phyloP scores from a whole-genome alignment of 2,888 invertebrate species.

The Lottia scabra region DNA sequence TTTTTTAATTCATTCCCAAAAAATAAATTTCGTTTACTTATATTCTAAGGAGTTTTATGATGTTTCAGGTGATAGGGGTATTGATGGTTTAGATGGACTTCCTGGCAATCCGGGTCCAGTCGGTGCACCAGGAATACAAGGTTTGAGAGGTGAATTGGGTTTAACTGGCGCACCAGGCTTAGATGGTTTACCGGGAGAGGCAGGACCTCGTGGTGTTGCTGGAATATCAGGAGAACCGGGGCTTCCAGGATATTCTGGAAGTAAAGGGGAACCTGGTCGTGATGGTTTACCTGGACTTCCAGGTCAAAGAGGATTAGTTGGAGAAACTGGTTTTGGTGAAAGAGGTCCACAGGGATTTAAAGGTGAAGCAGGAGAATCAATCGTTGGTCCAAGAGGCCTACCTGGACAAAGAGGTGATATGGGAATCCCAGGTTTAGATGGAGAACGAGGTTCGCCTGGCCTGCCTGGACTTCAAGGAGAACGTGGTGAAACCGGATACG shows the following conservation, averaged over 20 bases:
- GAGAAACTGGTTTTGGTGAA: constrained; percentile 29
- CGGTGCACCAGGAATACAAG: constrained; percentile 19
- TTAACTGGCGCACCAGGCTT: constrained; percentile 14
- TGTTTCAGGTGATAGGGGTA: neutral
- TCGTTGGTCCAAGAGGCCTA: constrained; percentile 32
- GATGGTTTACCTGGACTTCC: constrained; percentile 14
- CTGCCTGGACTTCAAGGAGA: constrained; percentile 26
- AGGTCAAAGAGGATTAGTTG: constrained; percentile 24
- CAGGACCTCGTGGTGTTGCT: constrained; percentile 15
- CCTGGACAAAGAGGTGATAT: constrained; percentile 35
- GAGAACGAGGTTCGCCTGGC: constrained; percentile 38
- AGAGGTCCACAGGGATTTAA: neutral
- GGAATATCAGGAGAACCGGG: constrained; percentile 25
- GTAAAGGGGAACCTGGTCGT: constrained; percentile 26
- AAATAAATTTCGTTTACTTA: too few relatives aligned
- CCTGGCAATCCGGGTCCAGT: constrained; percentile 11
- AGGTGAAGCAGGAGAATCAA: constrained; percentile 30
- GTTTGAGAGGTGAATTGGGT: constrained; percentile 17
- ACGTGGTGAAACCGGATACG: constrained; percentile 5
- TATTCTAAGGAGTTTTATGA: too few relatives aligned
- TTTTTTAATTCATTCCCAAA: neutral
- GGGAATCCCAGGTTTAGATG: constrained; percentile 6
- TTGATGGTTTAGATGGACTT: neutral
- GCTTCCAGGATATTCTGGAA: constrained; percentile 22
- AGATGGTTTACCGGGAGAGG: constrained; percentile 15